Evolutionary conservation across 2,113 vertebrate genomes (phyloP).

Genomic region (Paedocypris sp.): DNA sequence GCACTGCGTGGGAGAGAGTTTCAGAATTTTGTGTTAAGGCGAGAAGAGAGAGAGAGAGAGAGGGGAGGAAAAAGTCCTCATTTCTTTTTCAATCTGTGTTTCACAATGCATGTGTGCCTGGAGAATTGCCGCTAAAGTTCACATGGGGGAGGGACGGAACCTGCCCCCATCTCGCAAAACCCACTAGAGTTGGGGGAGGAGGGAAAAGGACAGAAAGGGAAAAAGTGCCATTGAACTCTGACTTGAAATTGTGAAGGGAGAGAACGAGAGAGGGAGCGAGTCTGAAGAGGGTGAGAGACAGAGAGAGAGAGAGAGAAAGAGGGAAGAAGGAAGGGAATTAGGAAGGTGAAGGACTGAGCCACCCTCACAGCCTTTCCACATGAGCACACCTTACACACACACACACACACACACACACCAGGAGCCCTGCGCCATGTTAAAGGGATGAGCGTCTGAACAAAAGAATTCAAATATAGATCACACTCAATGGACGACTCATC

Average conservation of each 20-base stretch:
- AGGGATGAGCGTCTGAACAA: constrained; percentile 48
- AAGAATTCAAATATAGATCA: constrained; percentile 57
- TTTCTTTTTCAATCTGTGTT: constrained; percentile 41
- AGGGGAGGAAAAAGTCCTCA: constrained; percentile 32
- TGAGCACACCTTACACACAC: constrained; percentile 49
- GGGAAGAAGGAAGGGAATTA: constrained; percentile 47
- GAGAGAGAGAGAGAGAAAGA: constrained; percentile 21
- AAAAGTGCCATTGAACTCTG: constrained; percentile 42
- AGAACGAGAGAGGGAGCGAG: constrained; percentile 24
- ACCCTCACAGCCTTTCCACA: constrained; percentile 56
- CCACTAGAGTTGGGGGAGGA: constrained; percentile 15
- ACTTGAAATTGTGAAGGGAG: constrained; percentile 41
- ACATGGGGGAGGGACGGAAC: constrained; percentile 29
- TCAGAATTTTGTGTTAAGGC: constrained; percentile 23
- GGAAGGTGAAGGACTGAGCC: constrained; percentile 47
- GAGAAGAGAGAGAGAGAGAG: constrained; percentile 8
- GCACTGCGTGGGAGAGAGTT: constrained; percentile 19
- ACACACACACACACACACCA: constrained; percentile 35
- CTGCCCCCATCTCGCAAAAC: constrained; percentile 25
- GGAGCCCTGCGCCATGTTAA: constrained; percentile 44
- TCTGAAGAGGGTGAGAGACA: constrained; percentile 25
- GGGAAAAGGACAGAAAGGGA: constrained; percentile 6
- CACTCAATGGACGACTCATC: constrained; percentile 41
- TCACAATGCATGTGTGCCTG: constrained; percentile 39
- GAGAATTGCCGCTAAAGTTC: constrained; percentile 41